Base-by-base conservation (phyloP, 2,888 invertebrate genomes). In the Chaetogeoica ovagalla region DNA sequence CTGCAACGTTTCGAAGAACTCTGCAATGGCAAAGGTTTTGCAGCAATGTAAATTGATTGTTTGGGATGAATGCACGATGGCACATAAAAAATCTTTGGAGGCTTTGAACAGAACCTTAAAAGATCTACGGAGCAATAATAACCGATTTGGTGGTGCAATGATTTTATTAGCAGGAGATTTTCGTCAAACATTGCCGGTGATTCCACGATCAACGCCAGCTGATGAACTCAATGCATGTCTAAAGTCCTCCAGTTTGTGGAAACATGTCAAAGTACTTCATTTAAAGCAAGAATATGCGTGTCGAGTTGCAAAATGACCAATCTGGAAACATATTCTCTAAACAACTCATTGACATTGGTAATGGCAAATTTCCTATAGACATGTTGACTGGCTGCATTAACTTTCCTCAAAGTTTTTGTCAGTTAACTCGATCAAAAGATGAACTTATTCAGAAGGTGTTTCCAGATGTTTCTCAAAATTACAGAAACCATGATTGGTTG, bases 391-490 rank as follows among this genome's bases (percentile, higher is more conserved):
- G 30, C 30, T 30, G 30, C 30, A 30, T 30, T 30, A 30, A 30
- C 30, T 30, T 30, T 30, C 30, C 30, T 30, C 30, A 30, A 30
- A 30, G 30, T 85, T 85, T 82, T 85, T 82, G 84, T 82, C 71
- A 83, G n/a, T 82, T 83, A 82, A 81, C 81, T 39, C 79, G 82
- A 79, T 83, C 84, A 76, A 83, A 85, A 83, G 75, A 75, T 65
- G 83, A 84, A 83, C 83, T 85, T 65, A 84, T 85, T 77, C 82
- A 84, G 30, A 83, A 83, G 70, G 83, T 85, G 55, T 86, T 85
- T 81, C 85, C 85, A 83, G 83, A 85, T 83, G 83, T 86, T 30
- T 30, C 30, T 30, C 30, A 30, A 30, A 30, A 30, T 30, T 30
- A 30, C 30, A 30, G 30, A 30, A 30, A 30, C 30, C 30, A 30